Conservation (phyloP, 1,140 invertebrate genomes). For the Procambarus clarkii region DNA sequence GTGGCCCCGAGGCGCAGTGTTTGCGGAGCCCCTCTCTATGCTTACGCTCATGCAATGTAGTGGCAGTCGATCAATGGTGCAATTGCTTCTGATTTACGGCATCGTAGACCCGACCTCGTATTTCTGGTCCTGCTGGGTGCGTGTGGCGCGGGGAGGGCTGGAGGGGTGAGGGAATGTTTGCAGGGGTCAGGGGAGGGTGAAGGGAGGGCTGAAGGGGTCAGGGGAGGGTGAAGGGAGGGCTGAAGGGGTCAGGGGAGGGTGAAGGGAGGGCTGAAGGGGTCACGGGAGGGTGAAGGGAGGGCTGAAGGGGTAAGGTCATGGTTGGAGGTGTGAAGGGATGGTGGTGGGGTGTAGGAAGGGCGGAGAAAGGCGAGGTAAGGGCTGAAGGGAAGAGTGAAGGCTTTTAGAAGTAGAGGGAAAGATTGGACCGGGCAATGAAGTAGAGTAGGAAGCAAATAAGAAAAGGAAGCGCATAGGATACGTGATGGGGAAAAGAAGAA, state of each 20-base stretch:
- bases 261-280: neutral
- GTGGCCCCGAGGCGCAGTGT: slow-evolving; percentile 14
- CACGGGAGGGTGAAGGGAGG: neutral
- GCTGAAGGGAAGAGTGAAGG: too few relatives aligned
- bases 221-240: neutral
- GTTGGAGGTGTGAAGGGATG: neutral
- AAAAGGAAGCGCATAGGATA: too few relatives aligned
- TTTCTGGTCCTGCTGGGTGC: slow-evolving; percentile 28
- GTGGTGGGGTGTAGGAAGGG: neutral
- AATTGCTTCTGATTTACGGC: slow-evolving; percentile 44
- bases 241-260: too few relatives aligned
- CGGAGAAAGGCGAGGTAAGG: neutral
- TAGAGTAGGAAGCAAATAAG: too few relatives aligned
- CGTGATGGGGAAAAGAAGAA: too few relatives aligned
- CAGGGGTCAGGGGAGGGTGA: neutral
- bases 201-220: neutral
- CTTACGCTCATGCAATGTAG: slow-evolving; percentile 54
- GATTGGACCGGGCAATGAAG: too few relatives aligned
- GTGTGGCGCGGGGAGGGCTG: neutral
- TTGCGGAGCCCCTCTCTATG: slow-evolving; percentile 26
- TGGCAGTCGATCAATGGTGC: slow-evolving; percentile 52
- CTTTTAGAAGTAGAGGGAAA: too few relatives aligned
- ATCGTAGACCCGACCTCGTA: slow-evolving; percentile 33
- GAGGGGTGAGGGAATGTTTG: neutral
- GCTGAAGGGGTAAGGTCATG: neutral